Base-by-base conservation (phyloP, 2,888 invertebrate genomes). In the Notodonta dromedarius region DNA sequence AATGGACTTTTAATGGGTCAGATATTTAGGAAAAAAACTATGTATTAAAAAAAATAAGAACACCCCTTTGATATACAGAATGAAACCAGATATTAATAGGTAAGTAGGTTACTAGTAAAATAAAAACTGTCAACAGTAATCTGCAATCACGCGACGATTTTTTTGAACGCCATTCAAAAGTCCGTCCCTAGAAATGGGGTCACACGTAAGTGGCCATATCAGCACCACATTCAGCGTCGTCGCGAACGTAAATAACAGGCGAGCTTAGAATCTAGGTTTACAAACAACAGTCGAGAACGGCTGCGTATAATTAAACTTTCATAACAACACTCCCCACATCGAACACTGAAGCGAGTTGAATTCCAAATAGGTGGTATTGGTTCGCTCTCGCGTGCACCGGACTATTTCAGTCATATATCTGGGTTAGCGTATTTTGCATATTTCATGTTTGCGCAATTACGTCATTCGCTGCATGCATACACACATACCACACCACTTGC, bases 341-440 rank as follows among this genome's bases (percentile, higher is more conserved):
- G 60, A 63, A 65, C 62, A 40, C 51, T 11, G 40, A 40, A 44
- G 39, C 67, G 63, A 46, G 52, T 64, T 60, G 71, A 68, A 68
- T 73, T 65, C 60, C 66, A 66, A 74, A 73, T 69, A 71, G 58
- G 61, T 69, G 53, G 52, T 60, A 60, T 69, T 70, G 61, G 63
- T 67, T 71, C 60, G 63, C 67, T 60, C 60, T 66, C 66, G 57
- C 72, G 72, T 76, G 77, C 76, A 78, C 60, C 66, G 62, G 53
- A 73, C 70, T 88, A 88, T 88, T 88, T 85, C 74, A 70, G 82
- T 68, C 72, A 55, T 66, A 80, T 83, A 88, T 78, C 77, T 88
- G 72, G 89, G 89, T 86, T 86, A 88, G 76, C 79, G 71, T 76
- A 77, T 80, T 83, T 78, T 66, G 76, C 76, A 69, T 71, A 76